Evolutionary conservation across 2,888 invertebrate species (phyloP), one percentile per base, ranked within the genome.

Genomic region (Agriopis leucophaearia): DNA sequence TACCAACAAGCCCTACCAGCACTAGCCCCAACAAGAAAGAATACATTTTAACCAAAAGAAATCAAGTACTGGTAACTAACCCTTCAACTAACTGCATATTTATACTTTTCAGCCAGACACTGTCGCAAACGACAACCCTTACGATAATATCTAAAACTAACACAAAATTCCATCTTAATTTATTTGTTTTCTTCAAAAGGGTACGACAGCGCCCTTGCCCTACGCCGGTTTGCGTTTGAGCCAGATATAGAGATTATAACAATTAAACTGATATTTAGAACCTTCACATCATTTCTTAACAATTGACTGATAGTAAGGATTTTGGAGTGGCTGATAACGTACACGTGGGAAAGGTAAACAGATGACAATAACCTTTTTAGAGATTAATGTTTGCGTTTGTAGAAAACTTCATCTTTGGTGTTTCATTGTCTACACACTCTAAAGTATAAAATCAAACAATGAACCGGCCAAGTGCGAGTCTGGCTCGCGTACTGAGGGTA

Each of bases 231-330:
- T 12, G 16, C 35, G 47, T 56, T 44, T 61, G 35, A 40, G 60
- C 55, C 51, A 64, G 13, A 86, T 13, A 13, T 13, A 85, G 87
- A 90, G 85, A 85, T 81, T 88, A 89, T 75, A 86, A 67, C 74
- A 81, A 86, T 84, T 83, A 69, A 86, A 79, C 85, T 84, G 91
- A 91, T 91, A 83, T 69, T 74, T 64, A 60, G 73, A 73, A 81
- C 92, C 92, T 92, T 92, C 88, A 90, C 88, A 86, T 82, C 81
- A 84, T 83, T 86, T 88, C 81, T 82, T 74, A 72, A 72, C 72
- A 68, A 74, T 68, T 77, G 83, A 85, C 86, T 82, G 87, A 86
- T 89, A 88, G 79, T 70, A 69, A 45, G 69, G 62, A 70, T 74
- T 73, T 72, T 70, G 45, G 52, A 74, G 76, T 74, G 67, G 36